These are phyloP conservation scores for Spea hammondii DNA, from an alignment of 2,797 vertebrate genomes.

Conservation along the genomic window DNA sequence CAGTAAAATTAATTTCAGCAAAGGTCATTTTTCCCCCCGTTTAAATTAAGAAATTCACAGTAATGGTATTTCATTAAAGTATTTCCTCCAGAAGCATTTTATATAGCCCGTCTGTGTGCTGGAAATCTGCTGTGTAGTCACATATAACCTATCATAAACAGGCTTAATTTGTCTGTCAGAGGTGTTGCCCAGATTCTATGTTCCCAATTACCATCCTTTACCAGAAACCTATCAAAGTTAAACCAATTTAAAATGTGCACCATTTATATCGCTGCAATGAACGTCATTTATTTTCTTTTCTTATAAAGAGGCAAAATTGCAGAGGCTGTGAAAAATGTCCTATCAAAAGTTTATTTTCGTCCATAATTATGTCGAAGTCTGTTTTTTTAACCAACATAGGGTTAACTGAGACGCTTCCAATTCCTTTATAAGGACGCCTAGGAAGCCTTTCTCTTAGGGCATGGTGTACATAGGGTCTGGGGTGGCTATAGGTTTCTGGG, in stretches of 20 bases:
- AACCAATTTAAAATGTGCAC: constrained; percentile 32
- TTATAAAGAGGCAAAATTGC: constrained; percentile 16
- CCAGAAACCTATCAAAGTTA: constrained; percentile 41
- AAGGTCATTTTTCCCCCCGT: constrained; percentile 57
- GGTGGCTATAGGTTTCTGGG: no score
- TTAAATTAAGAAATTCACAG: constrained; percentile 57
- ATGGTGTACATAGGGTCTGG: no score
- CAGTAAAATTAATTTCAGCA: constrained; percentile 59
- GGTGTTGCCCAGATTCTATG: neutral
- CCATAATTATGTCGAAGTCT: neutral
- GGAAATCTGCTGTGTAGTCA: constrained; percentile 36
- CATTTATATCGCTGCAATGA: constrained; percentile 21
- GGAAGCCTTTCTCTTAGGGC: no score
- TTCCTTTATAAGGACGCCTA: no score
- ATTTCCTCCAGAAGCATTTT: constrained; percentile 48
- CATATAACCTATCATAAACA: constrained; percentile 40
- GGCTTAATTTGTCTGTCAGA: constrained; percentile 40
- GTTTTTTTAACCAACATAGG: no score
- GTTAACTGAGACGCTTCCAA: no score
- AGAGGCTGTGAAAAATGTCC: constrained; percentile 5
- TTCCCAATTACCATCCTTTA: constrained; percentile 48
- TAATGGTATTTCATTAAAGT: constrained; percentile 57
- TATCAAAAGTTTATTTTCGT: neutral
- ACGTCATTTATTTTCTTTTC: constrained; percentile 26
- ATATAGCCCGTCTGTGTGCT: constrained; percentile 50